Base-by-base conservation (phyloP, 2,113 vertebrate genomes). In the Varanus salvator region DNA sequence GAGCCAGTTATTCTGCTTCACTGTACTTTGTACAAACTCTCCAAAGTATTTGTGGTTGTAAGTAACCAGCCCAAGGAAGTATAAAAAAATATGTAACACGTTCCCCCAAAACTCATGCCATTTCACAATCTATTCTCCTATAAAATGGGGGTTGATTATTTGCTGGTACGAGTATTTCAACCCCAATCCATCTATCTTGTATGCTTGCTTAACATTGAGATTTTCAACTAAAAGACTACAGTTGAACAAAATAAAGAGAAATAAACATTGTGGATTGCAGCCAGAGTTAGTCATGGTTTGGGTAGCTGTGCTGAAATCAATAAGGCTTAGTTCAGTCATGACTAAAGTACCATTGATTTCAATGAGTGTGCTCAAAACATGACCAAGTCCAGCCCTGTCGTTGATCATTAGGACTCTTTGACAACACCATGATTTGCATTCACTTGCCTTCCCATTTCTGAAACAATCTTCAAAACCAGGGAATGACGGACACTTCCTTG, bases 1-100 rank as follows among this genome's bases (percentile, higher is more conserved):
- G 94, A 92, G 82, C 27, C 25, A 64, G 83, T 94, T 93, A 90
- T 31, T 86, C 27, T 64, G 80, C 54, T 87, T 92, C 71, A 57
- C 74, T 66, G 34, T 85, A 90, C 64, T 89, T 95, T 91, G 80
- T 71, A 52, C 21, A 74, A 90, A 87, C 8, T 17, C 6, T 52
- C 17, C 69, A 14, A 72, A 29, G n/a, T 69, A 85, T 54, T 69
- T 31, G 29, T 8, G 84, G 48, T 72, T 71, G 66, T 85, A 69
- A 69, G 38, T 69, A 68, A 54, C 8, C 34, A 19, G 74, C 69
- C 68, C 17, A 72, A 85, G 74, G 29, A 54, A 27, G 34, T 50
- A 80, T 71, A n/a, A 87, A 81, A 50, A 87, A 81, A 72, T 81
- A 57, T 71, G 52, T 31, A 57, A 19, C 29, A 57, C 15, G 57